Base-by-base conservation (phyloP, 2,888 invertebrate species). In the Dendrolimus houi region DNA sequence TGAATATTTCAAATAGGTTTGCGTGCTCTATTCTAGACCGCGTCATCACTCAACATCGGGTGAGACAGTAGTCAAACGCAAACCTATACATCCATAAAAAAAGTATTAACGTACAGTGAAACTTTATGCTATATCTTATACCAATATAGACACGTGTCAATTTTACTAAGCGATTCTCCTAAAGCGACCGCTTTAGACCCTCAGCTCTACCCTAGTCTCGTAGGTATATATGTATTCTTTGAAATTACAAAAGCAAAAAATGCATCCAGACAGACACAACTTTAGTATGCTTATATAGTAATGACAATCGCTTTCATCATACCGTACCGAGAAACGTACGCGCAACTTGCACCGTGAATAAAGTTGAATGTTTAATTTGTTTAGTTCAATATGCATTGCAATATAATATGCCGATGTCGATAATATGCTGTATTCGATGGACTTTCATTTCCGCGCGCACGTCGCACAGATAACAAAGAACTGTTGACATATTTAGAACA, bases 401-500 rank as follows among this genome's bases (percentile, higher is more conserved):
- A 78, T 79, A 85, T 86, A 81, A 82, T 86, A 86, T 82, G 75
- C 79, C 72, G 77, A 72, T 70, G 67, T 74, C 77, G 85, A 89
- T 89, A 87, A 87, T 85, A 70, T 71, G 68, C 81, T 80, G 83
- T 80, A 78, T 79, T 82, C 81, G 83, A 82, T 85, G 85, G 86
- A 81, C 83, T 86, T 89, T 87, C 89, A 89, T 89, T 90, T 90
- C 89, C 90, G 86, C 83, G 80, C 86, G 67, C 81, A 83, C 79
- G 87, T 83, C 84, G 75, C 75, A 66, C 78, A 47, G 87, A 86
- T 87, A 86, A 89, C 90, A 89, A 90, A 89, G 89, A 87, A 84
- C 75, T 85, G 85, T 77, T 87, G 90, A 88, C 89, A 87, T 88
- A 89, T 90, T 90, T 90, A 90, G 90, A 90, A 88, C 90, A 87